A percentile compares a stretch with the other conserved stretches of the same genome.
Evolutionary conservation across 1,140 invertebrate genomes (phyloP).

Genomic region (Akabosia matsudoensis): DNA sequence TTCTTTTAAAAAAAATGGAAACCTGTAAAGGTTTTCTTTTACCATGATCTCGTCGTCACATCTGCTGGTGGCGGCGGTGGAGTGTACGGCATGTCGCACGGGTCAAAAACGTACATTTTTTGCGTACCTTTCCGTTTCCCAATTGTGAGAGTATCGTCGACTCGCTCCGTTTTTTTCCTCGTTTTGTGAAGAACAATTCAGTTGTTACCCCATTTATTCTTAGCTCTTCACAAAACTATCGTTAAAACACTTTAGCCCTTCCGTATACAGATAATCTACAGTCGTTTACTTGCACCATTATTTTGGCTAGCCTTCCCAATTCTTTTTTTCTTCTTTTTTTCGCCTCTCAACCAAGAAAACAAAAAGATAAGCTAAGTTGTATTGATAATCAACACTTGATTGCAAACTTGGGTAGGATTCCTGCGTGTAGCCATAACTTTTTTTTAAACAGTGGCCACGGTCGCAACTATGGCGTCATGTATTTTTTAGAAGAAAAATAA

Average conservation of each 20-base stretch:
- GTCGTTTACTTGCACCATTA: too few species aligned
- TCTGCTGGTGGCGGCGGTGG: neutral
- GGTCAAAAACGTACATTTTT: neutral
- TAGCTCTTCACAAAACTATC: slow-evolving; percentile 21
- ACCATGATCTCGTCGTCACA: neutral
- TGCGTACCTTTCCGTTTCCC: neutral
- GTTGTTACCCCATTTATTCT: slow-evolving; percentile 8
- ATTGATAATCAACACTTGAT: too few species aligned
- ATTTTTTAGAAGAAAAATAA: too few species aligned
- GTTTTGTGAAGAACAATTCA: slow-evolving; percentile 16
- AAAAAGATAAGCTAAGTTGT: neutral
- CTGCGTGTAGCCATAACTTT: too few species aligned
- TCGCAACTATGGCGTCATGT: too few species aligned
- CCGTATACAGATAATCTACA: neutral
- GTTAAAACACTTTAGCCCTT: neutral
- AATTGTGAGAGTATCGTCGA: neutral
- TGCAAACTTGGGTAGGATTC: too few species aligned
- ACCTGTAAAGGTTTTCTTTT: neutral
- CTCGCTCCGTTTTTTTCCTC: slow-evolving; percentile 4
- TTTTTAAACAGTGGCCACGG: too few species aligned
- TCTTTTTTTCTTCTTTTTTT: neutral
- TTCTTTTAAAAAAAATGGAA: too few species aligned
- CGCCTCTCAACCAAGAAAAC: neutral
- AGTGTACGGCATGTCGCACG: slow-evolving; percentile 18
- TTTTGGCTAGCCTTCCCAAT: too few species aligned